A percentile compares a stretch with the other conserved stretches of the same genome.
Conservation (phyloP, 2,113 vertebrate genomes). For the Neoarius graeffei region DNA sequence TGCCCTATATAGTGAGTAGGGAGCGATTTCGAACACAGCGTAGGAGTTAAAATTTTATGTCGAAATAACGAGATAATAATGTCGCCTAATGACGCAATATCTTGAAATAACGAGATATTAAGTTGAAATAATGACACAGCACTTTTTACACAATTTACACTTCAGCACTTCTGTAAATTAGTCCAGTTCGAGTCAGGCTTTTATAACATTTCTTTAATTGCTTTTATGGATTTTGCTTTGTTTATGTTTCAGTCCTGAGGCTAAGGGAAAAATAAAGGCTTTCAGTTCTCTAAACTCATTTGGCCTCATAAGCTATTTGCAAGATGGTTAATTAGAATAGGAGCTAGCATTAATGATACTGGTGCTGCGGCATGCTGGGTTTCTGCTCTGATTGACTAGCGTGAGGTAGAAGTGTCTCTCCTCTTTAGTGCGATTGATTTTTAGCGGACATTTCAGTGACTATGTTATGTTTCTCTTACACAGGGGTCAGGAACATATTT, state of each 20-base stretch:
- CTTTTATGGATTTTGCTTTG: constrained; percentile 3
- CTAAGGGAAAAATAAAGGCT: background rate
- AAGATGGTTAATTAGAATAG: background rate
- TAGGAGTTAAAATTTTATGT: background rate
- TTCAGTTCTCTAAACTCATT: background rate
- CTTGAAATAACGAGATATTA: background rate
- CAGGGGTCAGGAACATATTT: background rate
- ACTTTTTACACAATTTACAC: background rate
- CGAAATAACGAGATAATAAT: background rate
- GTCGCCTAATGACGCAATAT: too few relatives aligned
- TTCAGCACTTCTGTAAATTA: background rate
- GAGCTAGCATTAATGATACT: constrained; percentile 7
- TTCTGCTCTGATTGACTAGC: background rate
- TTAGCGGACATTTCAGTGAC: background rate
- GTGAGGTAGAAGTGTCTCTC: background rate
- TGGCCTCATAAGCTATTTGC: background rate
- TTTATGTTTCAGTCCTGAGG: background rate
- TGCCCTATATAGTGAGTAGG: too few relatives aligned
- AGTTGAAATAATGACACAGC: background rate
- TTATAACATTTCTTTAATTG: background rate
- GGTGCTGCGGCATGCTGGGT: background rate
- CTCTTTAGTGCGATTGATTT: background rate
- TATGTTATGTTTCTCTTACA: background rate
- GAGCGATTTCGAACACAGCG: too few relatives aligned
- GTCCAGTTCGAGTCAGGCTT: background rate